Evolutionary conservation across 2,113 vertebrate species (phyloP).

Genomic region (Nipponia nippon): DNA sequence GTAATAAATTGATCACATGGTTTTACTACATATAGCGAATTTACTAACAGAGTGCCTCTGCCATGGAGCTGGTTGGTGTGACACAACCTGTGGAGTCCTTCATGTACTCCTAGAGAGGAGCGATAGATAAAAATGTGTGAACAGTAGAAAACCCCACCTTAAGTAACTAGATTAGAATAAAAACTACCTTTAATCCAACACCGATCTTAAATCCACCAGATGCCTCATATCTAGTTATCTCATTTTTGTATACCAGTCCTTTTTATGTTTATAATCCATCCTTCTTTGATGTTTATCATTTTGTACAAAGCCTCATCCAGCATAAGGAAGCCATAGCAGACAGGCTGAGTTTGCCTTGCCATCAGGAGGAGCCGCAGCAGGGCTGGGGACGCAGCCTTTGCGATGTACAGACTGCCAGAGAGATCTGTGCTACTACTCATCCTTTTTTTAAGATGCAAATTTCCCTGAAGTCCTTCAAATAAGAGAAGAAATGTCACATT

Average conservation of each 20-base stretch:
- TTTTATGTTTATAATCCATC: not conserved
- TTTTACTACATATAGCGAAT: not conserved
- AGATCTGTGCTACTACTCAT: not conserved
- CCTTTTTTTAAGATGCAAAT: not conserved
- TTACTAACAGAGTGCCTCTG: not conserved
- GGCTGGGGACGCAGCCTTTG: rapidly evolving
- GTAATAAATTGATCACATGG: not conserved
- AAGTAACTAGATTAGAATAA: not conserved
- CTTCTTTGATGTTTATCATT: not conserved
- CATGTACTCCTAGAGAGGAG: not conserved
- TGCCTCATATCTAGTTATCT: not conserved
- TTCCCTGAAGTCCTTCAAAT: not conserved
- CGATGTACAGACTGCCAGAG: not conserved
- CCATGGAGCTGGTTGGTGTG: not conserved
- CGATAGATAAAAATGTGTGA: not conserved
- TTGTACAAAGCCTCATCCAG: not conserved
- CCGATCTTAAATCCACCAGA: not conserved
- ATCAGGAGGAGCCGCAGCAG: not conserved
- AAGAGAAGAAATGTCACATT: not conserved
- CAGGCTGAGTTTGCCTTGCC: not conserved
- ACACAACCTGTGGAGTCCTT: not conserved
- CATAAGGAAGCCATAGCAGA: not conserved
- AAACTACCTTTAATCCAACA: not conserved
- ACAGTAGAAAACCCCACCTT: not conserved
- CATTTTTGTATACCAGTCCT: not conserved